Percentiles rank a stretch among this genome's conserved stretches.
Conservation (phyloP, 2,113 vertebrate species). For the Entomyzon cyanotis region DNA sequence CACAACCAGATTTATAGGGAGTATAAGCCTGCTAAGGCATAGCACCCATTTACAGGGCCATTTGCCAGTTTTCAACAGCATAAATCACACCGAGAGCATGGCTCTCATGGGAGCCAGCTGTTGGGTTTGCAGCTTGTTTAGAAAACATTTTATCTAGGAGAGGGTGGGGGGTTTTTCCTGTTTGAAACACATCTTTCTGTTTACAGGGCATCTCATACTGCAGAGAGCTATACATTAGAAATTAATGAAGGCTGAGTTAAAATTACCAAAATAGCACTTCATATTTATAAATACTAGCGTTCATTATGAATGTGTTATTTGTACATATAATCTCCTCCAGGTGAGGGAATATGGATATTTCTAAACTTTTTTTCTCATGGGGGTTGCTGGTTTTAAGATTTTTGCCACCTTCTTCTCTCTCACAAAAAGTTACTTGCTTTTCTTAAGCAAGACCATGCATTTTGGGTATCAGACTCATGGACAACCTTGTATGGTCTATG, state of each 20-base stretch:
- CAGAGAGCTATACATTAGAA: neutral
- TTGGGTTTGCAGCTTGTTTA: neutral
- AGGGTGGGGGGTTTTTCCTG: neutral
- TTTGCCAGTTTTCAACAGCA: neutral
- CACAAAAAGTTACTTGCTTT: neutral
- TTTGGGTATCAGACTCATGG: neutral
- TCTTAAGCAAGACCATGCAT: neutral
- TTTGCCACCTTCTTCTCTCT: neutral
- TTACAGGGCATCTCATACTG: neutral
- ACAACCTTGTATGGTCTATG: neutral
- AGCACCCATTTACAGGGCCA: neutral
- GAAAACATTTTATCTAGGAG: neutral
- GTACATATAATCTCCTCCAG: neutral
- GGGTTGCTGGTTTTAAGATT: neutral
- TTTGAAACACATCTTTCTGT: neutral
- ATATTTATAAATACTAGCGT: neutral
- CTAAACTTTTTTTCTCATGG: neutral
- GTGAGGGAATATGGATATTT: neutral
- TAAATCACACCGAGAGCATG: neutral
- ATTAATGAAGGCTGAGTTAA: neutral
- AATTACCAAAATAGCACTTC: neutral
- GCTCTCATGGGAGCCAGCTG: neutral
- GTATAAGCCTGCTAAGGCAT: neutral
- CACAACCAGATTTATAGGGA: neutral
- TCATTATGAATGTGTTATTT: neutral